Evolutionary conservation across 2,113 vertebrate genomes (phyloP).

Genomic region (Platanista minor): DNA sequence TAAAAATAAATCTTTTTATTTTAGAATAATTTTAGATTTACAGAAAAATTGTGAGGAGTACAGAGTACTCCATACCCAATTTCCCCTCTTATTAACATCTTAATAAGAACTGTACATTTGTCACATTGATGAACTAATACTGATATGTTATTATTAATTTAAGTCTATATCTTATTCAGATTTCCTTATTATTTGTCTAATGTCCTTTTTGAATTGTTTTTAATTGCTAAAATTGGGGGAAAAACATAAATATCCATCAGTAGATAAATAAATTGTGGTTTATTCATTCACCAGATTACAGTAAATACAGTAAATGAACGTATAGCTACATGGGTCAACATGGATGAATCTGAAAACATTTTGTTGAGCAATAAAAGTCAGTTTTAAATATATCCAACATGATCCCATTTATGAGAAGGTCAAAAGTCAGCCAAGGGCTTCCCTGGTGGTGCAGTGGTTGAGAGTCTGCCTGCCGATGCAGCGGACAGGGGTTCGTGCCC

Average conservation of each 20-base stretch:
- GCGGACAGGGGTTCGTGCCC: too few relatives aligned
- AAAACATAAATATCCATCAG: neutral
- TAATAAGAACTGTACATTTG: neutral
- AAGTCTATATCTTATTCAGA: neutral
- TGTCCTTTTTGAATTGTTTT: neutral
- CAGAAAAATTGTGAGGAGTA: neutral
- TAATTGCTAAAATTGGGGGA: neutral
- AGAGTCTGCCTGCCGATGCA: too few relatives aligned
- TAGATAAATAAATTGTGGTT: neutral
- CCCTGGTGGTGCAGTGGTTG: too few relatives aligned
- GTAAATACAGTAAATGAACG: neutral
- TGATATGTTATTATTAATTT: neutral
- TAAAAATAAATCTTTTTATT: neutral
- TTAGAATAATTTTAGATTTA: neutral
- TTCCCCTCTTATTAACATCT: neutral
- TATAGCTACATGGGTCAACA: too few relatives aligned
- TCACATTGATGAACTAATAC: neutral
- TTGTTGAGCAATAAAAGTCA: neutral
- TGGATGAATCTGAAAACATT: neutral
- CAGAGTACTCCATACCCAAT: neutral
- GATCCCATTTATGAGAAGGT: neutral
- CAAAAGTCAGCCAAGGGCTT: constrained; percentile 6
- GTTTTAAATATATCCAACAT: neutral
- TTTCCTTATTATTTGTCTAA: neutral
- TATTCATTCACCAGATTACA: neutral